Evolutionary conservation across 2,888 invertebrate species (phyloP), one percentile per base, ranked within the genome.

Genomic region (Eupithecia exiguata): DNA sequence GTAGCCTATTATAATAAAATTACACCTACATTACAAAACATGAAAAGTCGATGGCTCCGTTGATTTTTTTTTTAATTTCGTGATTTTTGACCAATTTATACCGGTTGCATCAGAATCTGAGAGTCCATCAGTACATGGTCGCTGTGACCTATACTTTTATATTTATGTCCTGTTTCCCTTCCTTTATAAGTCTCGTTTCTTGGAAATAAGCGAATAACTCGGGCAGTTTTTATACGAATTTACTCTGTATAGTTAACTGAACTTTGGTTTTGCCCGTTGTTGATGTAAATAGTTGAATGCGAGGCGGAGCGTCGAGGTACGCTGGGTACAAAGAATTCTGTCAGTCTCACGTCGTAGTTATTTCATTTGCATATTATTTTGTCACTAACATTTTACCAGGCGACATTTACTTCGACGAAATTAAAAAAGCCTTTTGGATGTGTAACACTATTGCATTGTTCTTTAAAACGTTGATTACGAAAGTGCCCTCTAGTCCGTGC

Each of bases 401-500:
- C 49, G 21, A 21, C 21, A 53, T 53, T 21, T 53, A 53, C 21
- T 53, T 58, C 25, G 58, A 58, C 25, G 49, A 10, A 58, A 25
- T 25, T 14, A 14, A 14, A 21, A 21, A n/a, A 58, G 21, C 14
- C 14, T 58, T 25, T 58, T 58, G 25, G 58, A 14, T 25, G 1
- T 14, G 21, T 58, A 12, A 58, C 25, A 58, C 14, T 21, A 10
- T 53, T 21, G 25, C 58, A 53, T 25, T 25, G 25, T 53, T 21
- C 49, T 53, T 49, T n/a, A 62, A 30, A 18, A 21, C n/a, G 18
- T 38, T 36, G 63, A 63, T n/a, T 65, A n/a, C 21, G 36, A 65
- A 65, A 74, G 84, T 86, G 87, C 85, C 87, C 86, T 86, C 91
- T 92, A 91, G 91, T 91, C 91, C 86, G 86, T 88, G 85, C 88